Base-by-base conservation (phyloP, 1,140 invertebrate genomes). In the Pseudobourletiella spinata region DNA sequence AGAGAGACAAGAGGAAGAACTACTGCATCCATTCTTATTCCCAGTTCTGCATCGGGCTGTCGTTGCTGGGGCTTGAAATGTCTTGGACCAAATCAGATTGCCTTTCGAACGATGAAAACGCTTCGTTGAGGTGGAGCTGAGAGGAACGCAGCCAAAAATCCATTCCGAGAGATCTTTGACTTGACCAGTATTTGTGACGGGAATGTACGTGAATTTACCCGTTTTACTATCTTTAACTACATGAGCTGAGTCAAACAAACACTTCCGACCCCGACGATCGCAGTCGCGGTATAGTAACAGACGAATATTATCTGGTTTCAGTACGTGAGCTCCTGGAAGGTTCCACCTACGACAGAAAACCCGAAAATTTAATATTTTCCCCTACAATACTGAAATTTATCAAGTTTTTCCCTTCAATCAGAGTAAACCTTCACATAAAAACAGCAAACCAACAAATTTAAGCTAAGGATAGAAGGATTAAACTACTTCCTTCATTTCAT, bases 61-160 rank as follows among this genome's bases (percentile, higher is more conserved):
- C 11, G 46, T 39, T 14, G 24, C 22, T 35, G 56, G 56, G 32
- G 56, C 35, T 44, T 42, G 42, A 30, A 58, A 58, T 11, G 42
- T 46, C 15, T 44, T 22, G 2, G 18, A 24, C 56, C 56, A 58
- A 6, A 58, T 44, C 14, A 43, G 16, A 28, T 58, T 58, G 3
- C 51, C 28, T 48, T 63, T 32, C 18, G 11, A 63, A 25, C 39
- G 14, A 48, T 63, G 61, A 58, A 63, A 66, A 44, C 65, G 16
- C 29, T 63, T 66, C 1, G 60, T 63, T 20, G 48, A 50, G 20
- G 24, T 55, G 20, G 57, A 50, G 43, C 56, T 55, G 2, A 68
- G 48, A n/a, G 63, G 67, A 18, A 68, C 67, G 44, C 63, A 63
- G 11, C 67, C 66, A 48, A 68, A 68, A 35, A 68, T 65, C 57